phyloP scores from a whole-genome alignment of 1,140 invertebrate species.

The Pogonomyrmex barbatus region DNA sequence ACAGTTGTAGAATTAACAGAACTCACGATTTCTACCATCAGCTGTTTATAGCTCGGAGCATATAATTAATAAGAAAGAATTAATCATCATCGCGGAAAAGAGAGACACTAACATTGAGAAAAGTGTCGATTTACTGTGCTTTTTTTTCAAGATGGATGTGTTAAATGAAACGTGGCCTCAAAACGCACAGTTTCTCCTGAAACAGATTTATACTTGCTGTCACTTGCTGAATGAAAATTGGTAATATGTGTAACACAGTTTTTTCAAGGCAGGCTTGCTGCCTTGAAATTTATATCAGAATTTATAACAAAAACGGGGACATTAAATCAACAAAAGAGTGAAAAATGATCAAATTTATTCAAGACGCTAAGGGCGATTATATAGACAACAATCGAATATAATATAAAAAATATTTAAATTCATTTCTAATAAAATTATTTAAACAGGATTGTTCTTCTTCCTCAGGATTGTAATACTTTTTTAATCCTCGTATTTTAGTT shows the following conservation, averaged over 20 bases:
- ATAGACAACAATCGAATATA: not conserved
- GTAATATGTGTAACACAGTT: not conserved
- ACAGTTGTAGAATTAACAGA: not conserved
- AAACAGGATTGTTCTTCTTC: not conserved
- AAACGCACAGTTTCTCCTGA: slow-evolving; percentile 29
- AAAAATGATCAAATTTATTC: not conserved
- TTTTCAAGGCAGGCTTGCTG: not conserved
- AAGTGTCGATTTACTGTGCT: not conserved
- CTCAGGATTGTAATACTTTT: not conserved
- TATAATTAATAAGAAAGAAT: not conserved
- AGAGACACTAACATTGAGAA: not conserved
- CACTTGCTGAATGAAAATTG: not conserved
- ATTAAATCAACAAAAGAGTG: not conserved
- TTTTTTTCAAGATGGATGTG: not conserved
- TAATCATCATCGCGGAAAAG: not conserved
- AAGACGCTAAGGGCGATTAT: not conserved
- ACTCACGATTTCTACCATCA: not conserved
- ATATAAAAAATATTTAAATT: not conserved
- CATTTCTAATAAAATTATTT: not conserved
- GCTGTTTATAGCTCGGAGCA: not conserved
- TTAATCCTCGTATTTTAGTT: slow-evolving; percentile 14
- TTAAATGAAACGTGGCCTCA: slow-evolving; percentile 9
- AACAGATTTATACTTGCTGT: slow-evolving; percentile 22
- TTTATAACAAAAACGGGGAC: not conserved
- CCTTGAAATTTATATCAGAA: not conserved